Evolutionary conservation across 1,140 invertebrate species (phyloP), one percentile per base, ranked within the genome.

Genomic region (Eupristina koningsbergeri): DNA sequence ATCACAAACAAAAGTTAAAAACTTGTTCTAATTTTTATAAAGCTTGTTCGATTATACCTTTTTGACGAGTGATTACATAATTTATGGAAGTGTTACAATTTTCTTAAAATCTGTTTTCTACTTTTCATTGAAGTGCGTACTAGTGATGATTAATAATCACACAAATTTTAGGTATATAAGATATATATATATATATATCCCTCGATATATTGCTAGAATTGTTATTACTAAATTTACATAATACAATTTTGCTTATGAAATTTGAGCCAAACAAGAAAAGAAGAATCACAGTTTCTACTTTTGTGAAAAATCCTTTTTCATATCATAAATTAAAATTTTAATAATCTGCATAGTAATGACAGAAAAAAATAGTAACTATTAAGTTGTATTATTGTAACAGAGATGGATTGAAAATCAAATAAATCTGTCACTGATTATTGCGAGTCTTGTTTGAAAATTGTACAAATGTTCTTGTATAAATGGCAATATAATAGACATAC

Each of bases 391-490:
- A 80, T 64, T 80, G 61, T 80, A 80, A 74, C 75, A 73, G 34
- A 74, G 53, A 50, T 67, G n/a, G 53, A 71, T 74, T 11, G 26
- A 76, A 80, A 73, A 69, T 29, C 9, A 50, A 19, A 67, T 50
- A 8, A 74, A 76, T 80, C 71, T 76, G 83, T 76, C 78, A 26
- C 77, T 80, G 47, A 58, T 80, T 80, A 84, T 80, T 67, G 50
- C 73, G 50, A 74, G 53, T 84, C 78, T 84, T 58, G 41, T 64
- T 84, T 53, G 50, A 80, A 83, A 80, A 76, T 15, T 84, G 83
- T 84, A 84, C 83, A 84, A 80, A 84, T 80, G 71, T 80, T 80
- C 83, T 84, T 84, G 83, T 84, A 84, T 84, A 84, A 84, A 84
- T 84, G 83, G 83, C 83, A 80, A 84, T 80, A 84, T 80, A 80